Percentiles rank a stretch among this genome's conserved stretches.
These are phyloP conservation scores for Ormyrus labotus DNA, from an alignment of 2,888 invertebrate species.

Conservation along the genomic window DNA sequence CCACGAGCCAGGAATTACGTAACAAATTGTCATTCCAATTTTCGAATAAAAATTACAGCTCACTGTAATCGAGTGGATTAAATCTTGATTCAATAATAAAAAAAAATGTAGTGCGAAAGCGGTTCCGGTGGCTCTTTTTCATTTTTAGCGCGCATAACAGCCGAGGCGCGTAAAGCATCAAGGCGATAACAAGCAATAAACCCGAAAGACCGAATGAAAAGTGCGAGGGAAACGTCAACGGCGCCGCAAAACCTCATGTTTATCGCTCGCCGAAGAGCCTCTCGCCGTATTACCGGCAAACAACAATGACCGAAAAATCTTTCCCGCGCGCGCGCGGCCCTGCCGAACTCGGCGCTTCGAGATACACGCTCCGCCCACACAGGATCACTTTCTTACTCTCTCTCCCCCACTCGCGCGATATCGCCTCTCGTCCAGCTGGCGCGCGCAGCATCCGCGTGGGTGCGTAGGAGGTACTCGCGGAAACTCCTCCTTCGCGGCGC, in stretches of 20 bases:
- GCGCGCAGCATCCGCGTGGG: conserved; percentile 12
- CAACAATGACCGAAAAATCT: too few species aligned
- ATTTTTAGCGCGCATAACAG: too few species aligned
- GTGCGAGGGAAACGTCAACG: background rate
- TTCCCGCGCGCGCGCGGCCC: too few species aligned
- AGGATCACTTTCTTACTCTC: background rate
- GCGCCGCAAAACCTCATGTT: background rate
- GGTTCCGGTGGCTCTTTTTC: too few species aligned
- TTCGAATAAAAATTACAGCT: too few species aligned
- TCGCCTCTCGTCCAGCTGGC: background rate
- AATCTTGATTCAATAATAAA: too few species aligned
- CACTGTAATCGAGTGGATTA: too few species aligned
- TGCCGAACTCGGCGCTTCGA: too few species aligned
- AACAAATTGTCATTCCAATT: too few species aligned
- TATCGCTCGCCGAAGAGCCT: background rate
- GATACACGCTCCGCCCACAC: conserved; percentile 17
- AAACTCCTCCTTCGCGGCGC: conserved; percentile 28
- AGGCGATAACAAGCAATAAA: background rate
- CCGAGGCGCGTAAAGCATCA: background rate
- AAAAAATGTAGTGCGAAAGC: too few species aligned
- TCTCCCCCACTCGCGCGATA: background rate
- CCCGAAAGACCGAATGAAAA: background rate
- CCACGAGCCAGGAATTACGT: too few species aligned
- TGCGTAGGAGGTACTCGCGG: conserved; percentile 21
- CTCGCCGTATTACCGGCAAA: background rate